A percentile compares a stretch with the other conserved stretches of the same genome.
phyloP scores from a whole-genome alignment of 2,888 invertebrate species.

The Herminia tarsipennalis region DNA sequence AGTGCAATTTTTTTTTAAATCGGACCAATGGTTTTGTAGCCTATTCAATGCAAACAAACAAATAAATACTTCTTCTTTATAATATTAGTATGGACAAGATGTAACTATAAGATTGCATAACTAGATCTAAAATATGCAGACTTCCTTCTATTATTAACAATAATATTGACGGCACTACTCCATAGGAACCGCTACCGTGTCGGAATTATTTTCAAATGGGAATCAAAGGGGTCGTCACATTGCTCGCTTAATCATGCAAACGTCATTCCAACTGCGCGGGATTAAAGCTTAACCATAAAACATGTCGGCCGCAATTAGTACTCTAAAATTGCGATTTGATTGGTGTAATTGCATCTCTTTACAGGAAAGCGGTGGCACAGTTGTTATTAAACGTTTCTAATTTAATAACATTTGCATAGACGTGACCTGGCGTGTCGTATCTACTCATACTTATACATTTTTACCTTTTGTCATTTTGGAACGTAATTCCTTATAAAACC shows the following conservation, averaged over 20 bases:
- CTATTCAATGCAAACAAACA: too few relatives aligned
- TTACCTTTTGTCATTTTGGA: too few relatives aligned
- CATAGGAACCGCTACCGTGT: too few relatives aligned
- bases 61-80: too few relatives aligned
- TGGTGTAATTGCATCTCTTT: constrained; percentile 85
- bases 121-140: too few relatives aligned
- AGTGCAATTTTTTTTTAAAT: too few relatives aligned
- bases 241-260: constrained; percentile 26
- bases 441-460: neutral
- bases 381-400: constrained; percentile 85
- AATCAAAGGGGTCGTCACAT: constrained; percentile 29
- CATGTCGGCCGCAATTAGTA: constrained; percentile 80
- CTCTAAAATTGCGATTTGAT: constrained; percentile 82
- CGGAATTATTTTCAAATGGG: constrained; percentile 1
- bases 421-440: constrained; percentile 65
- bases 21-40: too few relatives aligned
- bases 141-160: too few relatives aligned
- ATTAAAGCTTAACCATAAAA: constrained; percentile 67
- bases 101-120: too few relatives aligned
- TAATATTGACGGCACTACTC: neutral
- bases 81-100: too few relatives aligned
- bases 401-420: constrained; percentile 85
- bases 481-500: too few relatives aligned
- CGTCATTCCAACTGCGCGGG: constrained; percentile 46
- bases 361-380: constrained; percentile 74